phyloP scores from a whole-genome alignment of 2,888 invertebrate genomes.

The Archips crataeganus region DNA sequence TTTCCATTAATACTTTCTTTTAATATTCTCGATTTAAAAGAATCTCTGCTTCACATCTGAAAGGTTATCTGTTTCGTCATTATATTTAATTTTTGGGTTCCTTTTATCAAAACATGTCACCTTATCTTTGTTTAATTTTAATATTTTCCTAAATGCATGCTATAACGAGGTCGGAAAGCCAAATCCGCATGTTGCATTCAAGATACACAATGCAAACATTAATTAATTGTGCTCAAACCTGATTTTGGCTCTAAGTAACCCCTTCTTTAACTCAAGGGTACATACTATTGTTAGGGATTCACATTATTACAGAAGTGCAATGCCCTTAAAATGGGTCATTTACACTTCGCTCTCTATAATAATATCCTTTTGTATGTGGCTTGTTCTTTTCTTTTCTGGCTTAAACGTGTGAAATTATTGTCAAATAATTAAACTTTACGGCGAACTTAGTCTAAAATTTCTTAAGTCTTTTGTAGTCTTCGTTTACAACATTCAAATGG shows the following conservation, averaged over 20 bases:
- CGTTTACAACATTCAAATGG: too few relatives aligned
- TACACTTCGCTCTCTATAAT: conserved; percentile 46
- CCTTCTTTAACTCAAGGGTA: conserved; percentile 49
- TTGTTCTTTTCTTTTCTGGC: conserved; percentile 30
- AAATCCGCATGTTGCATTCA: conserved; percentile 4
- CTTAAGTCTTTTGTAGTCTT: too few relatives aligned
- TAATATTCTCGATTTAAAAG: conserved; percentile 11
- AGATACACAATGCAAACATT: conserved; percentile 8
- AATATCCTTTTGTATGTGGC: conserved; percentile 30
- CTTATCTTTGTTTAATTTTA: conserved; percentile 48
- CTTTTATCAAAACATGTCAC: conserved; percentile 51
- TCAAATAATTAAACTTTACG: conserved; percentile 15
- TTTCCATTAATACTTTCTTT: background rate
- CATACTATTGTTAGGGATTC: conserved; percentile 55
- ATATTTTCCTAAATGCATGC: background rate
- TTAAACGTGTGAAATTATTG: conserved; percentile 18
- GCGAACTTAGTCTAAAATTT: background rate
- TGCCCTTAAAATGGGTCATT: conserved; percentile 63
- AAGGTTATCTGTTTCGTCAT: conserved; percentile 36
- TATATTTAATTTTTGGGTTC: conserved; percentile 16
- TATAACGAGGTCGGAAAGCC: conserved; percentile 12
- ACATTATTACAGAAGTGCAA: conserved; percentile 57
- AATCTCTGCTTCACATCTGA: conserved; percentile 17
- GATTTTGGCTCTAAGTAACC: conserved; percentile 51
- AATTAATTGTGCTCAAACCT: conserved; percentile 43